Conservation (phyloP, 2,888 invertebrate genomes). For the Dexiosoma caninum region DNA sequence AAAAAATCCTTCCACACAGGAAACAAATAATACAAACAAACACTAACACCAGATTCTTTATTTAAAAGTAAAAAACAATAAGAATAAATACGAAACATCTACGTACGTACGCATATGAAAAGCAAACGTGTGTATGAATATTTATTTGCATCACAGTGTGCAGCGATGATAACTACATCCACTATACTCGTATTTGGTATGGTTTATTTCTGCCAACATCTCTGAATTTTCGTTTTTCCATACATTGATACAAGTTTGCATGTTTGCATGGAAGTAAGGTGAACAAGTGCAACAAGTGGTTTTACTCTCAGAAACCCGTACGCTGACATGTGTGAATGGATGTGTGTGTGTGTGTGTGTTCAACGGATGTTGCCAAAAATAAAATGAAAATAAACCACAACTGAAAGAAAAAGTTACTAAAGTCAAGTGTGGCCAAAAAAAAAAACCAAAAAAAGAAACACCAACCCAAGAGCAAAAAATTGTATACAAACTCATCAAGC, state of each 20-base stretch:
- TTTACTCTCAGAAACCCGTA: background rate
- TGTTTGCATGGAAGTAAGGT: background rate
- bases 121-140: background rate
- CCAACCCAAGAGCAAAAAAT: no score
- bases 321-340: background rate
- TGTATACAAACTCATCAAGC: background rate
- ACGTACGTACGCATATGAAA: background rate
- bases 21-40: background rate
- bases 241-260: background rate
- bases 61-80: conserved; percentile 1
- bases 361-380: conserved; percentile 56
- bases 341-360: background rate
- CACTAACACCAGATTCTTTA: conserved; percentile 5
- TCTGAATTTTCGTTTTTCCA: background rate
- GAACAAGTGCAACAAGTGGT: conserved; percentile 53
- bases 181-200: background rate
- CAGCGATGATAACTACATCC: background rate
- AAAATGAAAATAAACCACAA: conserved; percentile 45
- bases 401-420: conserved; percentile 57
- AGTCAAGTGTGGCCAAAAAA: conserved; percentile 59
- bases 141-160: background rate
- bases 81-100: background rate
- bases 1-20: background rate
- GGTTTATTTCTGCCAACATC: background rate
- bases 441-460: background rate